These are phyloP conservation scores for Porphyrio hochstetteri DNA, from an alignment of 2,113 vertebrate genomes.

Conservation along the genomic window DNA sequence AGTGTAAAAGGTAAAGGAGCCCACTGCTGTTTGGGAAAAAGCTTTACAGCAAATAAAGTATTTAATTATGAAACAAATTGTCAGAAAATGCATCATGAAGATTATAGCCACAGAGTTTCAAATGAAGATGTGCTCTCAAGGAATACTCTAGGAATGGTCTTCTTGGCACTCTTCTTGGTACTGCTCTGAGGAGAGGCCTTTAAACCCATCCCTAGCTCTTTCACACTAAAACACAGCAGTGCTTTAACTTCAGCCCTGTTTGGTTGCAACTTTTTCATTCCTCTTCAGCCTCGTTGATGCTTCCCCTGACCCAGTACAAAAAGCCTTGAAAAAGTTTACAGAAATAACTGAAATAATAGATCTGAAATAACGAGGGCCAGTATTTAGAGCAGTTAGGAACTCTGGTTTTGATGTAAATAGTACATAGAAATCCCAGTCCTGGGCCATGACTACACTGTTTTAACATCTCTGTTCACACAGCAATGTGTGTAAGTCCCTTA, in stretches of 20 bases:
- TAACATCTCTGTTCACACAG: slow-evolving; percentile 1
- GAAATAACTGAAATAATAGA: not conserved
- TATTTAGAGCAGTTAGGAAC: not conserved
- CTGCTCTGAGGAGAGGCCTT: not conserved
- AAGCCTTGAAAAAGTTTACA: not conserved
- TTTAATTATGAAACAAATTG: not conserved
- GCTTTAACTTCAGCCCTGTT: not conserved
- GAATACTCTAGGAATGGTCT: not conserved
- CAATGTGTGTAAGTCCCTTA: not conserved
- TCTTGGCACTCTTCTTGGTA: not conserved
- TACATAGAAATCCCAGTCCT: not conserved
- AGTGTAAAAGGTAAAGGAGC: not conserved
- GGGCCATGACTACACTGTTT: not conserved
- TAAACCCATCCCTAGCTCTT: not conserved
- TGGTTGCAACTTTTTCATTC: not conserved
- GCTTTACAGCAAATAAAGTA: slow-evolving; percentile 2
- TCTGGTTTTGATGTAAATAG: not conserved
- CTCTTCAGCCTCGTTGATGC: not conserved
- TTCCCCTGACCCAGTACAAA: not conserved
- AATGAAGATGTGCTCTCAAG: not conserved
- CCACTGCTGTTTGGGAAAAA: not conserved
- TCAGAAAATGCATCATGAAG: not conserved
- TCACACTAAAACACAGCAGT: not conserved
- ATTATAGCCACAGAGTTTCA: not conserved
- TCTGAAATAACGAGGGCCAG: not conserved